Conservation (phyloP, 2,888 invertebrate genomes). For the Gasteruption jaculator region DNA sequence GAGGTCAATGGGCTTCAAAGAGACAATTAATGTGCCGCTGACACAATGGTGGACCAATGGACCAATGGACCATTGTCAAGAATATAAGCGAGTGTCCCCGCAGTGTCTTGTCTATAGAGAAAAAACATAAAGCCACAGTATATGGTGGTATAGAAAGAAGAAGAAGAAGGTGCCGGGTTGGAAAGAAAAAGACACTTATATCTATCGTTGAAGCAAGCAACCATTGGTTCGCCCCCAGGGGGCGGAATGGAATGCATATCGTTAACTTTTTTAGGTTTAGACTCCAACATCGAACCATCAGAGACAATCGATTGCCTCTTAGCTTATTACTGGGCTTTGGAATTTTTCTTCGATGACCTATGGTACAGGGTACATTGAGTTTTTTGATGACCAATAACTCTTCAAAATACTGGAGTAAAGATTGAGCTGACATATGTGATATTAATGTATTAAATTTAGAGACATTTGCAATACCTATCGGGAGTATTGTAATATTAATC, state of each 20-base stretch:
- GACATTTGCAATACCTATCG: no score
- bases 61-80: conserved; percentile 42
- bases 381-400: no score
- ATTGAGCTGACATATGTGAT: no score
- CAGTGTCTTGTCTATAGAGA: conserved; percentile 33
- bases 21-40: conserved; percentile 46
- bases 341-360: no score
- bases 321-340: no score
- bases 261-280: conserved; percentile 25
- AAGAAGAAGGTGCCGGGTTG: conserved; percentile 1
- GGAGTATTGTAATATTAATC: no score
- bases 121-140: no score
- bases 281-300: conserved; percentile 25
- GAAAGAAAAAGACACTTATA: background rate
- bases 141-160: conserved; percentile 12
- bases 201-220: no score
- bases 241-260: conserved; percentile 28
- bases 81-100: conserved; percentile 39
- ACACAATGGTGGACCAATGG: conserved; percentile 41
- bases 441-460: no score
- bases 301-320: no score
- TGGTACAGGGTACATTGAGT: no score
- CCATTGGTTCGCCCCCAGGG: conserved; percentile 22
- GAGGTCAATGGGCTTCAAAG: conserved; percentile 45
- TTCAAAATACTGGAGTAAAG: no score